A percentile compares a stretch with the other conserved stretches of the same genome.
Evolutionary conservation across 2,113 vertebrate species (phyloP).

Genomic region (Sturnus vulgaris): DNA sequence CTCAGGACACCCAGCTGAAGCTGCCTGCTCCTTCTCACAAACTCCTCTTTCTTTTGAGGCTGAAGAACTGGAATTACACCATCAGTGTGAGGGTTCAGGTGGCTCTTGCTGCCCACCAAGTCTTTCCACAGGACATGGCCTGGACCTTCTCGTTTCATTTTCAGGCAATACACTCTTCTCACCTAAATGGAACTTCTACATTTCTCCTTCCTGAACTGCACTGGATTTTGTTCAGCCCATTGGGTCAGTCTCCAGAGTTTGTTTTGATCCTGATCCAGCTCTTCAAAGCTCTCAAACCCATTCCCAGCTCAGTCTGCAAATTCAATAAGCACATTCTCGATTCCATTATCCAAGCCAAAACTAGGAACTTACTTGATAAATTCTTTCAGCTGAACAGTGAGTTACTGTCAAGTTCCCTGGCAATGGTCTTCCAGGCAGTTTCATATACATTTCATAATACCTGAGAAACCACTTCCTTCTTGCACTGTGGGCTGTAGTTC

Average conservation of each 20-base stretch:
- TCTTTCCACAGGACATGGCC: neutral
- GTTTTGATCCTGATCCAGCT: neutral
- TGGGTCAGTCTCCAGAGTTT: neutral
- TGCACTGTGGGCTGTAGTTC: neutral
- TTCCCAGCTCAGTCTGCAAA: constrained; percentile 1
- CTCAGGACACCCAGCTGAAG: neutral
- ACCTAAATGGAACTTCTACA: neutral
- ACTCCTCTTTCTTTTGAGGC: neutral
- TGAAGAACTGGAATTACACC: neutral
- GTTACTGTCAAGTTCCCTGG: neutral
- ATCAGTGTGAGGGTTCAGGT: neutral
- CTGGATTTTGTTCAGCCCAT: neutral
- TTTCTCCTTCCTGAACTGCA: neutral
- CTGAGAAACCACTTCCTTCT: neutral
- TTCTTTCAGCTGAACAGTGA: constrained; percentile 16
- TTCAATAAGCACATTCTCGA: constrained; percentile 10
- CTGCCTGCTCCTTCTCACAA: neutral
- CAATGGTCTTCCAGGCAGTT: neutral
- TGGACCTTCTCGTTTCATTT: neutral
- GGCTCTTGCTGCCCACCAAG: neutral
- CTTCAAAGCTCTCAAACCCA: neutral
- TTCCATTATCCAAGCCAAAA: constrained; percentile 10
- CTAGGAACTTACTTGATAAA: constrained; percentile 15
- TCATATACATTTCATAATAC: neutral
- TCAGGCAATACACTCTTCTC: neutral